These are phyloP conservation scores for Cryptotis parvus DNA, from an alignment of 2,113 vertebrate genomes.

Conservation along the genomic window DNA sequence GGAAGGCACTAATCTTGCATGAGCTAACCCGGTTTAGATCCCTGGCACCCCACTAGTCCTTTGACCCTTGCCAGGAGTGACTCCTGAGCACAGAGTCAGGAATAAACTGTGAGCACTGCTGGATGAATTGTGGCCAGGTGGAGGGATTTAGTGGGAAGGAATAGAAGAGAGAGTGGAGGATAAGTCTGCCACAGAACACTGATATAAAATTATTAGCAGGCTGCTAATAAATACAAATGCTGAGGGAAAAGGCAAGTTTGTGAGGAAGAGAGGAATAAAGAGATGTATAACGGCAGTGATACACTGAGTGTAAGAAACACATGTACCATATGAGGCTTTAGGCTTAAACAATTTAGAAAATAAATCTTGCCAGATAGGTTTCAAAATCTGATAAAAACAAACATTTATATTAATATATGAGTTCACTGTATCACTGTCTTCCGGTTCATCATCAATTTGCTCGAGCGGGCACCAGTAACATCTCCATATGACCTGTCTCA, in stretches of 20 bases:
- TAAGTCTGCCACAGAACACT: neutral
- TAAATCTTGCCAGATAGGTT: neutral
- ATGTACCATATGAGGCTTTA: rapidly evolving
- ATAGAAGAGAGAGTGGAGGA: neutral
- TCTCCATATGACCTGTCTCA: no score
- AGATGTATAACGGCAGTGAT: neutral
- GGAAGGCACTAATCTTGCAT: no score
- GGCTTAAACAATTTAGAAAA: neutral
- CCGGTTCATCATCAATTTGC: no score
- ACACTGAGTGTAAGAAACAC: neutral
- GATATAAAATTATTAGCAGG: neutral
- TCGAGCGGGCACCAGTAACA: no score
- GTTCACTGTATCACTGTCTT: no score
- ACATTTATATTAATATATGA: neutral
- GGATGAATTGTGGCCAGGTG: no score
- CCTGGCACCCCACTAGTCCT: no score
- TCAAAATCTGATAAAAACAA: neutral
- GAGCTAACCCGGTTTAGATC: no score
- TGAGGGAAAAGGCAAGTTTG: neutral
- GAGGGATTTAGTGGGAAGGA: neutral
- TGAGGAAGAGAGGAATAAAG: neutral
- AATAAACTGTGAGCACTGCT: no score
- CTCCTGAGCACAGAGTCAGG: no score
- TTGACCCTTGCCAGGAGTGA: no score
- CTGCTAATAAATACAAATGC: neutral